phyloP scores from a whole-genome alignment of 2,888 invertebrate species.

The Vesta saturnalis region DNA sequence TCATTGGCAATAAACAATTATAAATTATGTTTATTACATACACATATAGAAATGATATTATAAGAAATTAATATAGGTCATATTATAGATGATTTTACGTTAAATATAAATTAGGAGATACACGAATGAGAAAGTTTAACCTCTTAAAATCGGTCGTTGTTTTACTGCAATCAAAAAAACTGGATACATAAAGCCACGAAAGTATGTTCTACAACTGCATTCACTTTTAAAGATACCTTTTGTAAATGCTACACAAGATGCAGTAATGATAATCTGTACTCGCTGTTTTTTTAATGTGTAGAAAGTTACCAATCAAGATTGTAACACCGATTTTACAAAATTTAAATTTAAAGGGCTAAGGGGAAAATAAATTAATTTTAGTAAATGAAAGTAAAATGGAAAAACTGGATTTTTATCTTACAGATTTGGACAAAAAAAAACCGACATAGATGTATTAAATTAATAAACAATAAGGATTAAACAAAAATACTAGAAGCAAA shows the following conservation, averaged over 20 bases:
- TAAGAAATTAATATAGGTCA: not conserved
- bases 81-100: not conserved
- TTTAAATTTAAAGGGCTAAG: not conserved
- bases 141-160: slow-evolving; percentile 51
- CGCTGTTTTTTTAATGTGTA: not conserved
- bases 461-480: not conserved
- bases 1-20: not conserved
- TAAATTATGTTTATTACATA: not conserved
- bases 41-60: not conserved
- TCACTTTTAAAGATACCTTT: slow-evolving; percentile 31
- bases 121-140: slow-evolving; percentile 52
- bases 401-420: no score
- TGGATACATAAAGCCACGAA: slow-evolving; percentile 54
- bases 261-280: not conserved
- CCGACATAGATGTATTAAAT: no score
- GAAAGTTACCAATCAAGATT: not conserved
- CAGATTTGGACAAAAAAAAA: no score
- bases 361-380: not conserved
- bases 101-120: slow-evolving; percentile 14
- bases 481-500: not conserved
- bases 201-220: slow-evolving; percentile 47
- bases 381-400: not conserved
- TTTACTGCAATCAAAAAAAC: slow-evolving; percentile 50
- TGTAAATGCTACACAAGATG: not conserved
- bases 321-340: not conserved